These are phyloP conservation scores for Acanthococcus lagerstroemiae DNA, from an alignment of 2,888 invertebrate genomes.

Conservation along the genomic window DNA sequence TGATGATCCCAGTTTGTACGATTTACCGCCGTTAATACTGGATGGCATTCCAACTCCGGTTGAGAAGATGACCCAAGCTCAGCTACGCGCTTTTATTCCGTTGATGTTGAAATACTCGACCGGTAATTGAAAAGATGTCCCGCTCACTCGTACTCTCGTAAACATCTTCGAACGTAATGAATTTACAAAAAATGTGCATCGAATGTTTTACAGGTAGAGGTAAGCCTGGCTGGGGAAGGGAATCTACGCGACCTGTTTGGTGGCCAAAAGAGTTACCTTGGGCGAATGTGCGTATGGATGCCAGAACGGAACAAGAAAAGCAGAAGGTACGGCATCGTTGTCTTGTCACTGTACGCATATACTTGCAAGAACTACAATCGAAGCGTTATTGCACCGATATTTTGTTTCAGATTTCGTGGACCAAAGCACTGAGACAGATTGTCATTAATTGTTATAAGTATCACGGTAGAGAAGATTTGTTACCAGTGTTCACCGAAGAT, in stretches of 20 bases:
- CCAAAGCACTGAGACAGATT: conserved; percentile 89
- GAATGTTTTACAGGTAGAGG: conserved; percentile 52
- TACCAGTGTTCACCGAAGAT: conserved; percentile 88
- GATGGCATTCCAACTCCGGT: conserved; percentile 97
- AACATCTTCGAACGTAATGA: not conserved
- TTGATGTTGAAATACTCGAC: conserved; percentile 97
- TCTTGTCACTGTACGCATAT: not conserved
- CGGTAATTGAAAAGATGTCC: conserved; percentile 44
- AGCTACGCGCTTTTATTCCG: conserved; percentile 90
- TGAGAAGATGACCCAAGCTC: conserved; percentile 98
- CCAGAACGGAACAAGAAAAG: conserved; percentile 89
- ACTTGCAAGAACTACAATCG: not conserved
- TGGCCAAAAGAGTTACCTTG: conserved; percentile 97
- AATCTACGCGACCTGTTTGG: conserved; percentile 91
- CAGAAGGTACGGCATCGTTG: conserved; percentile 81
- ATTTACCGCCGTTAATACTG: conserved; percentile 89
- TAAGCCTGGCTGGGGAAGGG: conserved; percentile 96
- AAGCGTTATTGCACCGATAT: not conserved
- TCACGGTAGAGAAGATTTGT: conserved; percentile 87
- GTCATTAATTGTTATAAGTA: conserved; percentile 97
- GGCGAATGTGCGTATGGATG: conserved; percentile 97
- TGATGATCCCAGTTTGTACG: conserved; percentile 88
- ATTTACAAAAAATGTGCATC: not conserved
- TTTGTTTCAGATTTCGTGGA: conserved; percentile 82
- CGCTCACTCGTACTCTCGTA: not conserved